Conservation (phyloP, 2,113 vertebrate species). For the Chroicocephalus ridibundus region DNA sequence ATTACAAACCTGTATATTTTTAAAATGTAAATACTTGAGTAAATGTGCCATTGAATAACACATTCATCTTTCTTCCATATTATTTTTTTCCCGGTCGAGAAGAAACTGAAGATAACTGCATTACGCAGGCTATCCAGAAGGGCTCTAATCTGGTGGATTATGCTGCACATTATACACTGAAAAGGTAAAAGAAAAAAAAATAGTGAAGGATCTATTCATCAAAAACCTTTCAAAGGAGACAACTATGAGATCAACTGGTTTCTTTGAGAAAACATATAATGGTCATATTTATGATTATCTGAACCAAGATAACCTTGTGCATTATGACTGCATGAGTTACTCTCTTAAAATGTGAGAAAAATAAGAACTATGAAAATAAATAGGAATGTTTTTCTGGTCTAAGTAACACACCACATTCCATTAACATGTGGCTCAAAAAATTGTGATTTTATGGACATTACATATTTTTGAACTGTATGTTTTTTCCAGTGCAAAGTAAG, state of each 20-base stretch:
- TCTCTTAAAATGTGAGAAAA: not conserved
- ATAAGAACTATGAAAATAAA: not conserved
- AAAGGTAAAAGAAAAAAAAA: slow-evolving; percentile 61
- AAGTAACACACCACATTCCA: not conserved
- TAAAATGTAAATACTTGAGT: not conserved
- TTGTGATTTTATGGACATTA: not conserved
- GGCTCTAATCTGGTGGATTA: slow-evolving; percentile 55
- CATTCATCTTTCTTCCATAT: not conserved
- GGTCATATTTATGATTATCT: not conserved
- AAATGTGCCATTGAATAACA: not conserved
- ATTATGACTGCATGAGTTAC: not conserved
- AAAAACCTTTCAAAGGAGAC: not conserved
- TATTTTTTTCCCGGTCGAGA: not conserved
- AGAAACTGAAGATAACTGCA: slow-evolving; percentile 46
- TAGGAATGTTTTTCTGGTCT: not conserved
- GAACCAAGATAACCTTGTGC: not conserved
- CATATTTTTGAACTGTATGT: not conserved
- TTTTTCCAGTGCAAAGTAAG: not conserved
- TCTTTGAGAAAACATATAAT: not conserved
- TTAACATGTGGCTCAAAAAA: not conserved
- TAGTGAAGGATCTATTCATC: not conserved
- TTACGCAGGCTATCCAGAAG: slow-evolving; percentile 65
- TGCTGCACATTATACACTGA: slow-evolving; percentile 11
- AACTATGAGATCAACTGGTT: not conserved
- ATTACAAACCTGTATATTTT: not conserved